A percentile compares a stretch with the other conserved stretches of the same genome.
Conservation (phyloP, 1,140 invertebrate genomes). For the Drosophila ficusphila region DNA sequence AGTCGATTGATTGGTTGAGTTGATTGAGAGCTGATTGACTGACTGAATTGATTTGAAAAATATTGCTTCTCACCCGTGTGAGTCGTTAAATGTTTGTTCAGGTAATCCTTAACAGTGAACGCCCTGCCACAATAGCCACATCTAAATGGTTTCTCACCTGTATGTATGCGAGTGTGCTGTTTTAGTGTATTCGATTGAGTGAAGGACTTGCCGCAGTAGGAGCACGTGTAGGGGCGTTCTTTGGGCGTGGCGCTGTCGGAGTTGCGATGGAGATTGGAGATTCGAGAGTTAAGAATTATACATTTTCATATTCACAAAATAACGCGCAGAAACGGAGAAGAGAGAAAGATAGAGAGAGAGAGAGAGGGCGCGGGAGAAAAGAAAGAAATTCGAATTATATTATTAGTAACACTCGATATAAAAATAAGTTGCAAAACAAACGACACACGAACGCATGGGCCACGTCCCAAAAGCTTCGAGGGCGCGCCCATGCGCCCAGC, state of each 20-base stretch:
- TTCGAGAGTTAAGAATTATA: constrained; percentile 62
- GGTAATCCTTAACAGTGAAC: constrained; percentile 84
- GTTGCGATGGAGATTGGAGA: constrained; percentile 39
- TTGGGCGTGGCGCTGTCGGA: constrained; percentile 79
- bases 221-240: constrained; percentile 87
- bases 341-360: constrained; percentile 45
- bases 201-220: constrained; percentile 89
- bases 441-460: constrained; percentile 90
- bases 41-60: constrained; percentile 83
- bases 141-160: constrained; percentile 84
- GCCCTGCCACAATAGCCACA: constrained; percentile 84
- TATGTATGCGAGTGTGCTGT: constrained; percentile 84
- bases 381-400: constrained; percentile 76
- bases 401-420: constrained; percentile 73
- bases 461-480: constrained; percentile 86
- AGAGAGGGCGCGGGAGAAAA: constrained; percentile 53
- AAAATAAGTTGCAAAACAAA: constrained; percentile 84
- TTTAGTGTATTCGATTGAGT: constrained; percentile 85
- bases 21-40: constrained; percentile 78
- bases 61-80: constrained; percentile 84
- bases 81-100: constrained; percentile 84
- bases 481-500: constrained; percentile 86
- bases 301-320: constrained; percentile 39
- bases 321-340: constrained; percentile 31
- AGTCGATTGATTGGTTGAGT: constrained; percentile 64